Percentiles rank a stretch among this genome's conserved stretches.
Conservation (phyloP, 2,113 vertebrate genomes). For the Pterophyllum scalare region DNA sequence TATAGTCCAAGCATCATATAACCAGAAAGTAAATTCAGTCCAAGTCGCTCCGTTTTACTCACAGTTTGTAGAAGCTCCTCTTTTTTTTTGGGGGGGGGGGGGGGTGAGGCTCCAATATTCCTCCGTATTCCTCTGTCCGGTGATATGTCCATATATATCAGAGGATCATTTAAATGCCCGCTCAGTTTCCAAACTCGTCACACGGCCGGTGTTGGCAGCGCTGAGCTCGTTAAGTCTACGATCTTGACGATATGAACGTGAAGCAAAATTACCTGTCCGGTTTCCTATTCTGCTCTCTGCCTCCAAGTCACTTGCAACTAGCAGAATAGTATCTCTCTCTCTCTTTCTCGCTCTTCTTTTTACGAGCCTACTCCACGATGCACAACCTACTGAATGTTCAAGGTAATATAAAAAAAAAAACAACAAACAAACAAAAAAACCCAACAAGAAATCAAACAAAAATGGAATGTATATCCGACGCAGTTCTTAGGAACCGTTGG, state of each 20-base stretch:
- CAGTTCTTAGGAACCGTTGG: constrained; percentile 35
- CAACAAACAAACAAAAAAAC: neutral
- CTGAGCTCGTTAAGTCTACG: constrained; percentile 39
- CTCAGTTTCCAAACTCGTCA: constrained; percentile 67
- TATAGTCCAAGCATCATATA: constrained; percentile 36
- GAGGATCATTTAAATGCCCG: constrained; percentile 53
- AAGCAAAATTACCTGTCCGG: constrained; percentile 55
- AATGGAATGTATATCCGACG: constrained; percentile 71
- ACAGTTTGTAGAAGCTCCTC: constrained; percentile 48
- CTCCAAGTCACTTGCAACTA: constrained; percentile 60
- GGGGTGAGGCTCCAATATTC: constrained; percentile 57
- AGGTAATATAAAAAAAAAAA: constrained; percentile 2
- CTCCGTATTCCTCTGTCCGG: constrained; percentile 54
- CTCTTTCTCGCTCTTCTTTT: neutral
- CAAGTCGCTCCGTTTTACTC: constrained; percentile 52
- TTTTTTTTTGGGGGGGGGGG: neutral
- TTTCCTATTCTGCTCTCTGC: constrained; percentile 39
- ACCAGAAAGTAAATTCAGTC: constrained; percentile 52
- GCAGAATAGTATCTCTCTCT: constrained; percentile 28
- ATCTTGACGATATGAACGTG: constrained; percentile 14
- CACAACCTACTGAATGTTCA: neutral
- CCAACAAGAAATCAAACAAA: neutral
- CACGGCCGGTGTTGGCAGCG: constrained; percentile 25
- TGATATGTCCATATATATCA: constrained; percentile 55
- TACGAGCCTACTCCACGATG: constrained; percentile 46